Evolutionary conservation across 1,140 invertebrate genomes (phyloP), one percentile per base, ranked within the genome.

Genomic region (Ceratosolen solmsi): DNA sequence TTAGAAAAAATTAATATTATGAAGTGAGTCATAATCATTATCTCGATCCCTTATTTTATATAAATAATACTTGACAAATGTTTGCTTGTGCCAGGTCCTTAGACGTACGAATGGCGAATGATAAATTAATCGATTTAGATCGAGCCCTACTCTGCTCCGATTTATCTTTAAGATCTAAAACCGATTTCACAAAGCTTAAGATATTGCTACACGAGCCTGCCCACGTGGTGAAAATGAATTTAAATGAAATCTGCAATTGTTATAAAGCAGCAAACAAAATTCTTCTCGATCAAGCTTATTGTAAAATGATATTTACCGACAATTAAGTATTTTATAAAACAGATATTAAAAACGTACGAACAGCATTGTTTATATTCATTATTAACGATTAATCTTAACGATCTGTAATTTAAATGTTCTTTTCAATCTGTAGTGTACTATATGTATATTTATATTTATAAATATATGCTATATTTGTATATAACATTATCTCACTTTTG

Each of bases 131-230:
- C 60, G 86, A 90, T 68, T 76, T 91, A 36, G 90, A 91, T 41
- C 82, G 82, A 76, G 79, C 85, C 27, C 82, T 92, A 33, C 71
- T 91, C 0, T 92, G 91, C 56, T 76, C 84, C 0, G 88, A 90
- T 63, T 73, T 80, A 11, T 68, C 87, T 73, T 84, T 79, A 22
- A 75, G 75, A 46, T 89, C 94, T 90, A 93, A 93, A 94, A 89
- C 94, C 85, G 86, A 94, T 87, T 84, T 91, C 86, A 72, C 88
- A 86, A 87, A 92, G 88, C 89, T 94, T 93, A 22, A 93, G 89
- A 87, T 92, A 90, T 88, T 93, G 90, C 71, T 92, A 82, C 27
- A 93, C 83, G 56, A 87, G 71, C 75, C 83, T 41, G 54, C 68
- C 2, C 56, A 79, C 15, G 76, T 84, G 15, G 84, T 86, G 13